These are phyloP conservation scores for Aleiodes alternator DNA, from an alignment of 2,888 invertebrate species.

Conservation along the genomic window DNA sequence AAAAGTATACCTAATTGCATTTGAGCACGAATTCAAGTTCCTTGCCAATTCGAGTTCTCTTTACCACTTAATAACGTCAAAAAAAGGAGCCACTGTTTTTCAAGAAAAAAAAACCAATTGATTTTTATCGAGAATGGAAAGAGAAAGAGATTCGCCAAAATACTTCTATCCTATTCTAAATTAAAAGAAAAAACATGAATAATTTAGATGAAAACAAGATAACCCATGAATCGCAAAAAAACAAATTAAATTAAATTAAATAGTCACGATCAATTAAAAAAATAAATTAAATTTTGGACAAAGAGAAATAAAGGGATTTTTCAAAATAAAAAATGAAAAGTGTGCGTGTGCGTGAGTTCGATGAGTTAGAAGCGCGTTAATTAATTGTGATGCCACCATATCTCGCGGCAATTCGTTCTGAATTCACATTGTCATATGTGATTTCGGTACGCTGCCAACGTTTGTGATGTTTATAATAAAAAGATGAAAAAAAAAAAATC, in stretches of 20 bases:
- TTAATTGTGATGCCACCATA: slow-evolving; percentile 87
- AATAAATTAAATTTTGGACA: slow-evolving; percentile 49
- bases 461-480: slow-evolving; percentile 75
- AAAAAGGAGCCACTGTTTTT: neutral
- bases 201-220: slow-evolving; percentile 38
- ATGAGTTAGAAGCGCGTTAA: slow-evolving; percentile 71
- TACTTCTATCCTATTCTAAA: slow-evolving; percentile 32
- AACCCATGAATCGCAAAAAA: slow-evolving; percentile 1
- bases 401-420: slow-evolving; percentile 79
- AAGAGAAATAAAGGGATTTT: slow-evolving; percentile 41
- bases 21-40: slow-evolving; percentile 57
- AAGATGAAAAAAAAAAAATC: slow-evolving; percentile 49
- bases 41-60: slow-evolving; percentile 39
- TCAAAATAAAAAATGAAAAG: slow-evolving; percentile 46
- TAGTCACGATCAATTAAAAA: slow-evolving; percentile 47
- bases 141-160: neutral
- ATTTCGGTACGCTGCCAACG: slow-evolving; percentile 74
- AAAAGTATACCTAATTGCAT: slow-evolving; percentile 38
- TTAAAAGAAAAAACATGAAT: neutral
- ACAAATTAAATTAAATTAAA: neutral
- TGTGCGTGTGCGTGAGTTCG: slow-evolving; percentile 58
- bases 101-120: neutral
- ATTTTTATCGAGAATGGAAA: slow-evolving; percentile 27
- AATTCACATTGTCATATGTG: slow-evolving; percentile 65
- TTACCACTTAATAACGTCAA: neutral